A percentile compares a stretch with the other conserved stretches of the same genome.
phyloP scores from a whole-genome alignment of 1,140 invertebrate genomes.

The Kradibia gibbosae region DNA sequence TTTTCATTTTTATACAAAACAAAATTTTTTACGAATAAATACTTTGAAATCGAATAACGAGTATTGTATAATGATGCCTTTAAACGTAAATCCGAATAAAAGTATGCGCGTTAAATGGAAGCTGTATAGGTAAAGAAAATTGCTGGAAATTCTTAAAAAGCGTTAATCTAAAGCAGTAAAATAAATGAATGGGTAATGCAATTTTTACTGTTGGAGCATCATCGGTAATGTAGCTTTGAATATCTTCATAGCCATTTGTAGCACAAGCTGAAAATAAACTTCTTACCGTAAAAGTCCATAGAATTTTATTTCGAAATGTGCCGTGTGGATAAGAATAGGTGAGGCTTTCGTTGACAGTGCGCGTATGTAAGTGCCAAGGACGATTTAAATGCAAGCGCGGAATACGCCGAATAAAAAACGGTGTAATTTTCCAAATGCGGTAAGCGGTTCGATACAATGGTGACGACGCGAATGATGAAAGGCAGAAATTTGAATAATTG shows the following conservation, averaged over 20 bases:
- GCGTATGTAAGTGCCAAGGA: not conserved
- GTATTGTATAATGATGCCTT: too few species aligned
- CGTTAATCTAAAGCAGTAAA: too few species aligned
- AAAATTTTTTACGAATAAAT: too few species aligned
- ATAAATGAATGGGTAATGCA: not conserved
- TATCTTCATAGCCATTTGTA: too few species aligned
- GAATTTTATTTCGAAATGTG: not conserved
- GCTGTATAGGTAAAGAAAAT: too few species aligned
- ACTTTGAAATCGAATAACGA: too few species aligned
- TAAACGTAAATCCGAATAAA: too few species aligned
- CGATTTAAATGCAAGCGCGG: not conserved
- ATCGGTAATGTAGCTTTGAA: not conserved
- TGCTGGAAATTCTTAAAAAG: too few species aligned
- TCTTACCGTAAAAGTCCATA: not conserved
- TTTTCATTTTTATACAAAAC: too few species aligned
- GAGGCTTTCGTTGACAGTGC: not conserved
- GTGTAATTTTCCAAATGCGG: slow-evolving; percentile 46
- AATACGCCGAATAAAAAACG: slow-evolving; percentile 19
- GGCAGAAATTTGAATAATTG: not conserved
- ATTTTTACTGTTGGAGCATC: not conserved
- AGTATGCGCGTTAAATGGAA: too few species aligned
- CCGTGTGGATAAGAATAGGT: not conserved
- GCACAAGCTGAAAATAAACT: not conserved
- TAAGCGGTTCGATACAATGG: slow-evolving; percentile 19
- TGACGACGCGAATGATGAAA: slow-evolving; percentile 14